Conservation (phyloP, 1,140 invertebrate species). For the Drosophila ficusphila region DNA sequence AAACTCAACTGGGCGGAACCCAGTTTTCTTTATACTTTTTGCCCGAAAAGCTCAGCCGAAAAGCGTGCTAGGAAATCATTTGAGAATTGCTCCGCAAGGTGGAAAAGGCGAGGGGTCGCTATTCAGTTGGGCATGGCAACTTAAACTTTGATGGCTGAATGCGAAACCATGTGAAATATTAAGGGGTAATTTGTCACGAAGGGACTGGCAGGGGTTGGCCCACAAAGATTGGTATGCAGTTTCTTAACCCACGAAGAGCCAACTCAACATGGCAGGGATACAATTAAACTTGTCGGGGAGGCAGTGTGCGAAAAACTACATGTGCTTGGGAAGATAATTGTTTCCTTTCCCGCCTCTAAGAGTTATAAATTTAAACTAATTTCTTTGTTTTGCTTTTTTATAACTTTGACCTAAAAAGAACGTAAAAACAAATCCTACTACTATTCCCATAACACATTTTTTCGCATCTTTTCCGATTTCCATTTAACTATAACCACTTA, state of each 20-base stretch:
- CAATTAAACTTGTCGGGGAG: neutral
- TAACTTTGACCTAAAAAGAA: too few species aligned
- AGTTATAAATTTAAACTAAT: too few species aligned
- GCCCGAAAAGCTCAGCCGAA: constrained; percentile 32
- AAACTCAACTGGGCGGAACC: constrained; percentile 48
- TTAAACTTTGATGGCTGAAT: constrained; percentile 32
- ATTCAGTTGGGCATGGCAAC: constrained; percentile 20
- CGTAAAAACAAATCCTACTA: too few species aligned
- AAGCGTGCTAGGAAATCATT: constrained; percentile 60
- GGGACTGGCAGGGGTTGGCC: constrained; percentile 1
- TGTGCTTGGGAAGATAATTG: too few species aligned
- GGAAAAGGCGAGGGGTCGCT: constrained; percentile 2
- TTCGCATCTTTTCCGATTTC: too few species aligned
- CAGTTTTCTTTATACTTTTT: constrained; percentile 21
- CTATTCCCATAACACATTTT: too few species aligned
- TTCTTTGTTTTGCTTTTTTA: too few species aligned
- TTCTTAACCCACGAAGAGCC: neutral
- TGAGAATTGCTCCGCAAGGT: constrained; percentile 29
- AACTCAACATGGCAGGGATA: neutral
- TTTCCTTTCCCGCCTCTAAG: too few species aligned
- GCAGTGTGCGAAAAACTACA: too few species aligned
- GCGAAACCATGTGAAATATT: constrained; percentile 35
- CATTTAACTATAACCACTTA: neutral
- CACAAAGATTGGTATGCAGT: constrained; percentile 10
- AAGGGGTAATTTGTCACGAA: constrained; percentile 45